Conservation (phyloP, 1,140 invertebrate genomes). For the Aculops lycopersici region DNA sequence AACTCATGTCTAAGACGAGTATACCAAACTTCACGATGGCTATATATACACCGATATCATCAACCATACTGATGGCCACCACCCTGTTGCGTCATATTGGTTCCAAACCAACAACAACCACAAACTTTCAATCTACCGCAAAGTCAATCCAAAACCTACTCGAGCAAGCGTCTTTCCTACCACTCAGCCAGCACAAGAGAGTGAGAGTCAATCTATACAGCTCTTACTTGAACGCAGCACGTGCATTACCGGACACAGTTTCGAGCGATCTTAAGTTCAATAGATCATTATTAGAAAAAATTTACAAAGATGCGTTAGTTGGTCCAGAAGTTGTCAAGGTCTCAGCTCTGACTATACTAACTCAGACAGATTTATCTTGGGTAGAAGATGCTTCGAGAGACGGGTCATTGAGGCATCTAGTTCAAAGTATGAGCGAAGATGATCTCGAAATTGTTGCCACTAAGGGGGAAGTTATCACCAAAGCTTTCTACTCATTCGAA, state of each 20-base stretch:
- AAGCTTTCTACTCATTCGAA: conserved; percentile 9
- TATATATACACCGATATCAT: conserved; percentile 7
- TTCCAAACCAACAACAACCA: conserved; percentile 2
- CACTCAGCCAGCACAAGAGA: conserved; percentile 7
- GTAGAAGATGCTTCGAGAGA: conserved; percentile 7
- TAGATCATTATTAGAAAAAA: conserved; percentile 4
- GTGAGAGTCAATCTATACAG: conserved; percentile 8
- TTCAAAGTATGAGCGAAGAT: conserved; percentile 6
- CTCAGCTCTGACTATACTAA: conserved; percentile 7
- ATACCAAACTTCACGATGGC: not conserved
- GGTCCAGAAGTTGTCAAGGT: conserved; percentile 9
- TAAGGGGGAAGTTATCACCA: conserved; percentile 7
- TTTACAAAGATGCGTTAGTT: conserved; percentile 8
- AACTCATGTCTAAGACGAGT: conserved; percentile 2
- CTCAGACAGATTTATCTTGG: conserved; percentile 7
- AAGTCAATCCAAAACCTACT: conserved; percentile 5
- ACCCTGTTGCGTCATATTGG: not conserved
- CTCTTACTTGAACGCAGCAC: conserved; percentile 4
- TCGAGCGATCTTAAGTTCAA: conserved; percentile 6
- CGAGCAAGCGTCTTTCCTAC: conserved; percentile 1
- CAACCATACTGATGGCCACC: conserved; percentile 6
- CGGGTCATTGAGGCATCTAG: conserved; percentile 7
- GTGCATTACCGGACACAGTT: conserved; percentile 1
- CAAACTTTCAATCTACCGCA: conserved; percentile 1
- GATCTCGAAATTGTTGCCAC: conserved; percentile 6